phyloP scores from a whole-genome alignment of 2,888 invertebrate genomes.

The Scelioninae gen. 1 region DNA sequence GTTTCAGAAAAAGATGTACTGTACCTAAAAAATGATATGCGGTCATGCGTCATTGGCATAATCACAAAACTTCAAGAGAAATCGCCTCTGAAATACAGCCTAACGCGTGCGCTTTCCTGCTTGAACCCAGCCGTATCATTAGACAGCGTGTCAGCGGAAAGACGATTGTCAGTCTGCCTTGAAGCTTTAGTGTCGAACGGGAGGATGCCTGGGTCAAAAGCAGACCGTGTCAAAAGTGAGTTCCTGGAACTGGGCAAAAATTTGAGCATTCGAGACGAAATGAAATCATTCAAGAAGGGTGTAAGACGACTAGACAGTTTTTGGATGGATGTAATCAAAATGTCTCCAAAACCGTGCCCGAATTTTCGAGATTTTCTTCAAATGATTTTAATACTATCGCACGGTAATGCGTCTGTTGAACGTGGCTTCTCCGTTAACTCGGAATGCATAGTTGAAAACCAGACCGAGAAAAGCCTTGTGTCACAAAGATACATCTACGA shows the following conservation, averaged over 20 bases:
- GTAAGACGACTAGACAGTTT: constrained; percentile 22
- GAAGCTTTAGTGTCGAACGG: constrained; percentile 24
- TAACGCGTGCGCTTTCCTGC: constrained; percentile 46
- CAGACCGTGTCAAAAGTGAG: constrained; percentile 33
- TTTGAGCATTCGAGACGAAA: constrained; percentile 6
- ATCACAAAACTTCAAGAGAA: constrained; percentile 36
- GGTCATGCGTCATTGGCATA: constrained; percentile 25
- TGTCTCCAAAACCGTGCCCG: constrained; percentile 4
- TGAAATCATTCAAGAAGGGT: constrained; percentile 19
- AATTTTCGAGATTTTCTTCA: constrained; percentile 56
- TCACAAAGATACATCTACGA: constrained; percentile 68
- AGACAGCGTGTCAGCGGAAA: background rate
- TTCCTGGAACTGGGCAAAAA: constrained; percentile 8
- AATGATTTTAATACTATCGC: constrained; percentile 48
- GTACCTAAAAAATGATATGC: constrained; percentile 36
- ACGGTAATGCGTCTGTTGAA: constrained; percentile 68
- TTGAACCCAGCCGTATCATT: constrained; percentile 39
- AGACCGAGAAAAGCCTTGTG: constrained; percentile 65
- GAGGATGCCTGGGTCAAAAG: constrained; percentile 16
- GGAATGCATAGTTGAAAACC: constrained; percentile 71
- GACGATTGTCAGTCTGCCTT: constrained; percentile 36
- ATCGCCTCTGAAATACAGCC: constrained; percentile 37
- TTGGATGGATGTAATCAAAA: constrained; percentile 26
- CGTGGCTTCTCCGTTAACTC: constrained; percentile 71
- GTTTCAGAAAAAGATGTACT: constrained; percentile 36